Percentiles rank a stretch among this genome's conserved stretches.
Conservation (phyloP, 2,797 vertebrate species). For the Synanceia verrucosa region DNA sequence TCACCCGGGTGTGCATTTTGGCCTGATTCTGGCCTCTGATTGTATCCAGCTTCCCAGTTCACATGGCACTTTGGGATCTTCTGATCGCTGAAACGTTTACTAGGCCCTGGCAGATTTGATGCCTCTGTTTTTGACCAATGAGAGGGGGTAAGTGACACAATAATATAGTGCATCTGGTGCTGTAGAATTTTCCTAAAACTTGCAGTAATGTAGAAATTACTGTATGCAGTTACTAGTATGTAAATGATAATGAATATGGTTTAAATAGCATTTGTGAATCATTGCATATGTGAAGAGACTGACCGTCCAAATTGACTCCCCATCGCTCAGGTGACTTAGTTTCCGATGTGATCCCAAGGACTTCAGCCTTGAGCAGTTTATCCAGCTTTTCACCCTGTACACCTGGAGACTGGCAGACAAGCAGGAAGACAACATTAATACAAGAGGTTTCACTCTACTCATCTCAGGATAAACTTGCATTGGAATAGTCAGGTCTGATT, state of each 20-base stretch:
- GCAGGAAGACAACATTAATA: background rate
- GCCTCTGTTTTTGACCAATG: slow-evolving; percentile 56
- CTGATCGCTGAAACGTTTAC: slow-evolving; percentile 71
- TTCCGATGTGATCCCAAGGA: slow-evolving; percentile 48
- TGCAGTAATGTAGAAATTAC: background rate
- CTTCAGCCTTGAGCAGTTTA: slow-evolving; percentile 76
- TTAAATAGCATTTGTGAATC: background rate
- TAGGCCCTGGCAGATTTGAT: slow-evolving; percentile 65
- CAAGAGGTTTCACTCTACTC: background rate
- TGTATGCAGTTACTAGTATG: background rate
- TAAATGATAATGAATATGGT: background rate
- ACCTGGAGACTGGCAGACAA: slow-evolving; percentile 48
- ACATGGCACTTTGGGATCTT: slow-evolving; percentile 73
- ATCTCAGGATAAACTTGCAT: background rate
- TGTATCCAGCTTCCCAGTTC: slow-evolving; percentile 73
- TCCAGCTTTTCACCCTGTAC: slow-evolving; percentile 63
- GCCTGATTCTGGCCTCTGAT: slow-evolving; percentile 63
- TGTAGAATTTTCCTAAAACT: background rate
- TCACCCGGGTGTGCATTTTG: slow-evolving; percentile 56
- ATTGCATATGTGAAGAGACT: slow-evolving; percentile 19
- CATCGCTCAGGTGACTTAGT: slow-evolving; percentile 66
- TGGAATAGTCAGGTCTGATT: background rate
- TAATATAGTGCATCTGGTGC: background rate
- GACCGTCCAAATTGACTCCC: slow-evolving; percentile 74
- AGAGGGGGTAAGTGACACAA: slow-evolving; percentile 1